Evolutionary conservation across 2,113 vertebrate species (phyloP).

Genomic region (Capreolus pygargus): DNA sequence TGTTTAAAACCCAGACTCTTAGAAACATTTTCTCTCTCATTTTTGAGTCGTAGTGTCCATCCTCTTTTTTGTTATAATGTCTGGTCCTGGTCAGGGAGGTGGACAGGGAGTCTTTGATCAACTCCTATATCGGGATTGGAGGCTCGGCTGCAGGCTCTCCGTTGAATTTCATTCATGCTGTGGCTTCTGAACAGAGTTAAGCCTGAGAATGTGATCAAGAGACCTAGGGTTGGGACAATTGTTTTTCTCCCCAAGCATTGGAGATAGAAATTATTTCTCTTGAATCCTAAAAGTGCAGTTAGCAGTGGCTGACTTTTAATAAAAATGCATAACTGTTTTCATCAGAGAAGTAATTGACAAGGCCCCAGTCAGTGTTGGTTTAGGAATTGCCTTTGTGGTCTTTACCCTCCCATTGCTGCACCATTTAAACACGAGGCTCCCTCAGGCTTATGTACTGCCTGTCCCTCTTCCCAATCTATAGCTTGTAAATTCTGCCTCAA

Average conservation of each 20-base stretch:
- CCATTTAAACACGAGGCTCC: neutral
- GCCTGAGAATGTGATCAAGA: neutral
- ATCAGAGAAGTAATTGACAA: neutral
- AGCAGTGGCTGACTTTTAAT: neutral
- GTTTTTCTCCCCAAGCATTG: neutral
- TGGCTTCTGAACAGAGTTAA: neutral
- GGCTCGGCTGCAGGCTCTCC: neutral
- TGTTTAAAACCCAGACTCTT: constrained; percentile 7
- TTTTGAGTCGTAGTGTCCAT: neutral
- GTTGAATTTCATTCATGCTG: neutral
- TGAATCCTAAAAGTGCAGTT: neutral
- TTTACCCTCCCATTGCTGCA: neutral
- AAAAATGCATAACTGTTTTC: neutral
- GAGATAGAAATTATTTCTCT: neutral
- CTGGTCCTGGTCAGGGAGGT: neutral
- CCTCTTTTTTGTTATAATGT: neutral
- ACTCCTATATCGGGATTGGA: neutral
- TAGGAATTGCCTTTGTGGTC: neutral
- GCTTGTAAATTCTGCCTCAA: neutral
- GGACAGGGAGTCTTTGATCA: neutral
- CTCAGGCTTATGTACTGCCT: neutral
- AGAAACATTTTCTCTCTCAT: neutral
- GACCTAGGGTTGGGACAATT: neutral
- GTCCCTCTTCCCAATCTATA: neutral
- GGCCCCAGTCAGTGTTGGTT: neutral